phyloP scores from a whole-genome alignment of 2,113 vertebrate species.

The Condylura cristata region DNA sequence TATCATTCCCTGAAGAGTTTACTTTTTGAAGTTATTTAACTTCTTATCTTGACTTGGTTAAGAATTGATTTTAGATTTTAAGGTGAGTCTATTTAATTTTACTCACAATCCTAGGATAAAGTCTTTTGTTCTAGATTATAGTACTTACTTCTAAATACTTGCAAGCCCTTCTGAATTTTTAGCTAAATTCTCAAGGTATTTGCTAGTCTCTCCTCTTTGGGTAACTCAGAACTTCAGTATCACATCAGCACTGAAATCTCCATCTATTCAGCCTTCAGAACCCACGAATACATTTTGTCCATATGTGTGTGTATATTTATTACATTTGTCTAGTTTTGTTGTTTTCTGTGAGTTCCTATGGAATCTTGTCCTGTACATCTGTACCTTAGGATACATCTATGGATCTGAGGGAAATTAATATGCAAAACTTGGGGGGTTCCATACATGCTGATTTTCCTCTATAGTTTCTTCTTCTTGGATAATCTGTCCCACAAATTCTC shows the following conservation, averaged over 20 bases:
- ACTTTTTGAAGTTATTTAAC: not conserved
- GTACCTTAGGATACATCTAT: not conserved
- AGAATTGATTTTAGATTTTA: not conserved
- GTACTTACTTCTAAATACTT: not conserved
- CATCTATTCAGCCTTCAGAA: not conserved
- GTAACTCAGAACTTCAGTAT: not conserved
- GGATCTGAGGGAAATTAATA: not conserved
- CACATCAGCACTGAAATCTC: not conserved
- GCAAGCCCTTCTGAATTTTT: not conserved
- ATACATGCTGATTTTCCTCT: not conserved
- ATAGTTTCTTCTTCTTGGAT: not conserved
- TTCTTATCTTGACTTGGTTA: not conserved
- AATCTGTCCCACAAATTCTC: not conserved
- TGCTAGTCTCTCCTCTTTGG: not conserved
- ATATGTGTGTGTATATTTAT: too few relatives aligned
- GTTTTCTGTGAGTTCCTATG: not conserved
- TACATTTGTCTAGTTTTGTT: too few relatives aligned
- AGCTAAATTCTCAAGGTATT: not conserved
- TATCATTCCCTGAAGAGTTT: not conserved
- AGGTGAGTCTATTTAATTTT: not conserved
- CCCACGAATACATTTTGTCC: not conserved
- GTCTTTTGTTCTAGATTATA: not conserved
- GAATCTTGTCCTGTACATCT: not conserved
- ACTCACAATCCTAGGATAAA: not conserved
- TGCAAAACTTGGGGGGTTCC: not conserved